Percentiles rank a stretch among this genome's conserved stretches.
Conservation (phyloP, 2,888 invertebrate species). For the Agriopis leucophaearia region DNA sequence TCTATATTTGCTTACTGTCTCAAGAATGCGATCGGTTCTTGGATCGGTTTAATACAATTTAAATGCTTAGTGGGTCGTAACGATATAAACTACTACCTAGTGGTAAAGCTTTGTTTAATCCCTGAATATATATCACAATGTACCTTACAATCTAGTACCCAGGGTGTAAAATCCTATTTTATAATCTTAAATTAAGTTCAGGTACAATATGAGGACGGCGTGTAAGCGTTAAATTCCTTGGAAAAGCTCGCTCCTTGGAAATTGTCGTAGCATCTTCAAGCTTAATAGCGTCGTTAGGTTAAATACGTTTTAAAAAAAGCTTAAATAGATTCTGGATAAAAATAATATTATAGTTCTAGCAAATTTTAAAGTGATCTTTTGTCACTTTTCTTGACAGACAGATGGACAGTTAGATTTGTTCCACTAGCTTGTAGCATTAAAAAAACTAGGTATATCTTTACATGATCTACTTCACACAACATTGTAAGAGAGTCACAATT, state of each 20-base stretch:
- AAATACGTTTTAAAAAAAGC: constrained; percentile 16
- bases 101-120: background rate
- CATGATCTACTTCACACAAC: no score
- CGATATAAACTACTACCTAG: background rate
- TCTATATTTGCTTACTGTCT: background rate
- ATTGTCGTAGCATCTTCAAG: background rate
- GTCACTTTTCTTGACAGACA: no score
- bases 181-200: background rate
- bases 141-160: background rate
- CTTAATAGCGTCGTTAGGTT: constrained; percentile 14
- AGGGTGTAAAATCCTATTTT: background rate
- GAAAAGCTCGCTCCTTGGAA: no score
- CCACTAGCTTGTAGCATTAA: no score
- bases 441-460: no score
- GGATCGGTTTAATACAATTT: constrained; percentile 1
- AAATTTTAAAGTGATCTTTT: background rate
- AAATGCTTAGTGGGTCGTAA: background rate
- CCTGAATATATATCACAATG: background rate
- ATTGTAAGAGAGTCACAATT: no score
- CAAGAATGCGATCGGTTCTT: background rate
- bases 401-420: no score
- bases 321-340: no score
- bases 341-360: no score
- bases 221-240: constrained; percentile 1
- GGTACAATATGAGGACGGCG: background rate